Evolutionary conservation across 1,140 invertebrate species (phyloP), one percentile per base, ranked within the genome.

Genomic region (Zelostemma sp.): DNA sequence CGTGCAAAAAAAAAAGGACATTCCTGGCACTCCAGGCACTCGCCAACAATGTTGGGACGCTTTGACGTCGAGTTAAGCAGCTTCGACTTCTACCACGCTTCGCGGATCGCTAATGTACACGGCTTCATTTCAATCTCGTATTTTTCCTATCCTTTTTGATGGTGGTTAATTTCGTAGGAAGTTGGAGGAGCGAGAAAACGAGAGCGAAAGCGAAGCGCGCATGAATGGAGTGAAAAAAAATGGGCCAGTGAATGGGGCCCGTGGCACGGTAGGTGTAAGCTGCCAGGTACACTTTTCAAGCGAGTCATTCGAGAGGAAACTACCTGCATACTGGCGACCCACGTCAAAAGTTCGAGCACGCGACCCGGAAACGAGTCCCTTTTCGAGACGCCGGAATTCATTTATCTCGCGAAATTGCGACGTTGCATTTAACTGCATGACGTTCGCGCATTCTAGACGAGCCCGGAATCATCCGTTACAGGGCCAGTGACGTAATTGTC

Each of bases 401-500:
- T 28, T 28, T 28, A 8, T 8, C 25, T 28, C 25, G 25, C 3
- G n/a, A 40, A 40, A 40, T 31, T 5, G 28, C 35, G n/a, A 15
- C 14, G 11, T 12, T 2, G 35, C 35, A 15, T 11, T 40, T 40
- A 83, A 66, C 75, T 66, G 72, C 68, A 83, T 85, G 83, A 85
- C 80, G 81, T 80, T 72, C 72, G 82, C 82, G 79, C 80, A 83
- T 84, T 84, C 76, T 79, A 62, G 70, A 72, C 50, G 41, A 47
- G 57, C 50, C 48, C 72, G 57, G 65, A 73, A 81, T 85, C 82
- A 85, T 83, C 82, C 80, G 80, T 84, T 83, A 83, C 75, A 71
- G 68, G 73, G 25, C 38, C 54, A 71, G 75, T 80, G 80, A 84
- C 81, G 83, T 85, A 84, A 85, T 85, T 85, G 80, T 78, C 79